Evolutionary conservation across 2,888 invertebrate genomes (phyloP), one percentile per base, ranked within the genome.

Genomic region (Xanthia icteritia): DNA sequence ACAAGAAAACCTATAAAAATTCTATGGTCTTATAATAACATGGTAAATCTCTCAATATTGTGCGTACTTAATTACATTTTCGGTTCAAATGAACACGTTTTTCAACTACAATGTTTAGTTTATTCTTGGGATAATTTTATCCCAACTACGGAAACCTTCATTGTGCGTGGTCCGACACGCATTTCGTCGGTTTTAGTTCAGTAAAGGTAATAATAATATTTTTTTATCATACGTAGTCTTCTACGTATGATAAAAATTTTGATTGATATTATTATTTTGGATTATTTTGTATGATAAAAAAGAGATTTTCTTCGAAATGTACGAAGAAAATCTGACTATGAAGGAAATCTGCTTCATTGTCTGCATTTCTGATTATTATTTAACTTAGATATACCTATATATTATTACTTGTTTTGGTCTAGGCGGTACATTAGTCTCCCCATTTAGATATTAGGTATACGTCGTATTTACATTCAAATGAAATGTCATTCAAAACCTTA

Each of bases 401-500:
- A 36, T 1, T 63, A 20, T 20, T 48, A 39, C 20, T 42, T 64
- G 56, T 64, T 36, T 27, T 64, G n/a, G 2, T 2, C 39, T 58
- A 56, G n/a, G 27, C 48, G 11, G 5, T 31, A 42, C 31, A 31
- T 63, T 56, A 64, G n/a, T 56, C n/a, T 23, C 31, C 36, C 48
- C 64, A 74, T 71, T 63, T 48, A 67, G 61, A 74, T 71, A 70
- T 23, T 56, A n/a, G n/a, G n/a, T n/a, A 36, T 42, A 65, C 23
- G 42, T 77, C 51, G 31, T 77, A 64, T 76, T 71, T 73, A 77
- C 61, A 61, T 77, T 61, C 60, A 63, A 84, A 86, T 81, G 80
- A 80, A 77, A 80, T 85, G 82, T 83, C 79, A 80, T 81, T 84
- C 90, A 89, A 88, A 88, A 79, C 79, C 81, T 81, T 84, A 86